Conservation (phyloP, 2,797 vertebrate genomes). For the Simalia tracyae region DNA sequence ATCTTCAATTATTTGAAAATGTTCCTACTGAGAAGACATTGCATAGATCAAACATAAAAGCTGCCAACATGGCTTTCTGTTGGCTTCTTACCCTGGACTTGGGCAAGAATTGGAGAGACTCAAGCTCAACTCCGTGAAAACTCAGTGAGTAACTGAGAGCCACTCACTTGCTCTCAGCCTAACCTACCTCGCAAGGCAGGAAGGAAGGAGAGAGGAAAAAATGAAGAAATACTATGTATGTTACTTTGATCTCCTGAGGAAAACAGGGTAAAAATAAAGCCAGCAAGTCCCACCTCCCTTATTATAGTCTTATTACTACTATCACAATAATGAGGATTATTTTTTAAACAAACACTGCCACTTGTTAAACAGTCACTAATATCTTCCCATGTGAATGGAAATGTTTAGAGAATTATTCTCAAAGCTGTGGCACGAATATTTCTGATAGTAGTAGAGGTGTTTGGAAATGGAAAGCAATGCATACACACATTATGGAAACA, state of each 20-base stretch:
- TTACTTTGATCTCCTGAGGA: no score
- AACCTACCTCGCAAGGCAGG: no score
- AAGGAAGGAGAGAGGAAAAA: no score
- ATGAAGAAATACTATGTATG: no score
- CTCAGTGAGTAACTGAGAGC: no score
- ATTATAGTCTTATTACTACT: not conserved
- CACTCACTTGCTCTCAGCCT: no score
- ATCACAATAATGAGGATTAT: not conserved
- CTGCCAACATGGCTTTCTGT: constrained; percentile 30
- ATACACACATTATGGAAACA: not conserved
- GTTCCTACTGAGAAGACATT: constrained; percentile 21
- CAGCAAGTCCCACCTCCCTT: not conserved
- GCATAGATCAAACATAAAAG: constrained; percentile 42
- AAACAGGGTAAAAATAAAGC: no score
- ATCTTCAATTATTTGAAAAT: constrained; percentile 50
- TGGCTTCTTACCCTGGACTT: not conserved
- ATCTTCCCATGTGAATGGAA: not conserved
- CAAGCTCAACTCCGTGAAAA: no score
- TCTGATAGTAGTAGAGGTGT: not conserved
- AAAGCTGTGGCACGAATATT: not conserved
- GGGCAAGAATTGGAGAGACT: not conserved
- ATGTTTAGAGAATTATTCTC: no score
- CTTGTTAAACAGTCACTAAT: not conserved
- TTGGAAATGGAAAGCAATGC: not conserved
- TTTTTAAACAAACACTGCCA: not conserved